phyloP scores from a whole-genome alignment of 64 coral and sea anemone genomes.

The Montipora cactus region DNA sequence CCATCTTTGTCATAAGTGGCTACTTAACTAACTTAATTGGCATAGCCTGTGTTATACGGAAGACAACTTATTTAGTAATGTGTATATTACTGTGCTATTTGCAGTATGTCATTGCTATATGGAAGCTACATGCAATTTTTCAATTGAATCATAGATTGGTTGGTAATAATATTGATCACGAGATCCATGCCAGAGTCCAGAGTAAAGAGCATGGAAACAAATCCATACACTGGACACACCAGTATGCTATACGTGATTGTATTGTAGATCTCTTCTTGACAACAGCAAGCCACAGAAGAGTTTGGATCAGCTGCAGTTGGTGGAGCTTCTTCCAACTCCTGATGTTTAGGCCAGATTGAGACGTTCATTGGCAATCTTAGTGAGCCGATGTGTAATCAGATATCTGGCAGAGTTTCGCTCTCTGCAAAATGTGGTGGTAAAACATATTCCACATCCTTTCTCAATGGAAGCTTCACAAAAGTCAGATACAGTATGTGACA shows the following conservation, averaged over 20 bases:
- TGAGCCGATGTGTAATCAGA: conserved; percentile 36
- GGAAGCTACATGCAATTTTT: too few relatives aligned
- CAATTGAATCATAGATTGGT: conserved; percentile 22
- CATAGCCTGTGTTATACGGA: too few relatives aligned
- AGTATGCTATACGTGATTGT: conserved; percentile 58
- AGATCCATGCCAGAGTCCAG: conserved; percentile 34
- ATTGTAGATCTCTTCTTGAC: conserved; percentile 27
- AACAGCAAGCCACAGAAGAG: conserved; percentile 25
- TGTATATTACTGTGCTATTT: too few relatives aligned
- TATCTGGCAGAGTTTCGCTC: conserved; percentile 13
- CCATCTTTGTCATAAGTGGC: too few relatives aligned
- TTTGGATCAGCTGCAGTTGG: conserved; percentile 25
- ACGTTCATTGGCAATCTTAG: conserved; percentile 16
- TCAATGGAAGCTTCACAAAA: conserved; percentile 27
- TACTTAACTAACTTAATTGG: too few relatives aligned
- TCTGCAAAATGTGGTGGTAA: conserved; percentile 14
- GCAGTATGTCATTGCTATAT: too few relatives aligned
- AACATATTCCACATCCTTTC: conserved; percentile 34
- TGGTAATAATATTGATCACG: conserved; percentile 60
- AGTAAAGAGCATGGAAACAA: conserved; percentile 48
- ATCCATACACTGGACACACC: conserved; percentile 69
- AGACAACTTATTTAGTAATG: too few relatives aligned
- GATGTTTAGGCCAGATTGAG: conserved; percentile 33
- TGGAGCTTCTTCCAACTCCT: conserved; percentile 40
- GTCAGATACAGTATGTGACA: conserved; percentile 34